Conservation (phyloP, 1,140 invertebrate genomes). For the Lerema accius region DNA sequence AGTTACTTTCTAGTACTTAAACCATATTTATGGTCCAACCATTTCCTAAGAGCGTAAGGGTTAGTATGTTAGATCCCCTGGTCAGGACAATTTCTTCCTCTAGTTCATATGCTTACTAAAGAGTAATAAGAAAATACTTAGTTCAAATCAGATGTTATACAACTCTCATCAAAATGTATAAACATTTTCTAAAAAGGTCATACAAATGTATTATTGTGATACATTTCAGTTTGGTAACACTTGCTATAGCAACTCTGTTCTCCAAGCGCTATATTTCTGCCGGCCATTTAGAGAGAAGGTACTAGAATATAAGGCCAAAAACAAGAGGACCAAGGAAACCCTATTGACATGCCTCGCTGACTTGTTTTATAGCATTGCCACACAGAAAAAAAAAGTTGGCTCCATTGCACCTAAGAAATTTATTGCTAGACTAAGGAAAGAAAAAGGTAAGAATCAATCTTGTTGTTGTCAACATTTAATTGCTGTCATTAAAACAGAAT, state of each 20-base stretch:
- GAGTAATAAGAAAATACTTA: no score
- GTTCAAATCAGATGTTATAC: no score
- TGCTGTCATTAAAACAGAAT: no score
- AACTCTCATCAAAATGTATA: no score
- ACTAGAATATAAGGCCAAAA: conserved; percentile 98
- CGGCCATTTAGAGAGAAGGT: conserved; percentile 99
- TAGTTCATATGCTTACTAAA: no score
- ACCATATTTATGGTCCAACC: no score
- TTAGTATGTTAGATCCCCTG: no score
- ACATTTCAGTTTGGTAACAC: conserved; percentile 98
- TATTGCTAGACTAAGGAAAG: conserved; percentile 98
- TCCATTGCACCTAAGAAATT: conserved; percentile 99
- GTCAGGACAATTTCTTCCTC: no score
- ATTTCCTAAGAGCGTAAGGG: no score
- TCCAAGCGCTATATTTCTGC: conserved; percentile 99
- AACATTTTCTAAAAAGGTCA: no score
- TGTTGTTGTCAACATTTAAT: no score
- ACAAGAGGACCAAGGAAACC: conserved; percentile 98
- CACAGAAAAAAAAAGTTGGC: conserved; percentile 99
- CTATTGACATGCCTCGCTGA: conserved; percentile 98
- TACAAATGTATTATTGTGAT: no score
- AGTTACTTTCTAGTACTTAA: conserved; percentile 78
- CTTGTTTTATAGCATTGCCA: conserved; percentile 99
- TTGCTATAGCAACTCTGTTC: conserved; percentile 99
- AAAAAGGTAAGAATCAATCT: conserved; percentile 95